Conservation (phyloP, 2,113 vertebrate species). For the Rattus rattus region DNA sequence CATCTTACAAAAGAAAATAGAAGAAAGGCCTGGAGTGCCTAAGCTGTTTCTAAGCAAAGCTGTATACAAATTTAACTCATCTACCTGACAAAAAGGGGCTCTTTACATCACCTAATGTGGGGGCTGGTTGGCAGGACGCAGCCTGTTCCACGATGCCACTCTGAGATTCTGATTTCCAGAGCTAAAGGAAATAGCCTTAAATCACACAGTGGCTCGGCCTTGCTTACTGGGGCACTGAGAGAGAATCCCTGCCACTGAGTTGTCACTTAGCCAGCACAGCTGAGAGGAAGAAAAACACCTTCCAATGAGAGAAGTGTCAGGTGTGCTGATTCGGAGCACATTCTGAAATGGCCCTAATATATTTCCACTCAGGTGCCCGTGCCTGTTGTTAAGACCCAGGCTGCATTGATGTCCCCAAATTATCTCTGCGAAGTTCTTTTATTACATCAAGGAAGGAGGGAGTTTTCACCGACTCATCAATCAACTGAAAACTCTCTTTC, state of each 20-base stretch:
- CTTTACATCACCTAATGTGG: neutral
- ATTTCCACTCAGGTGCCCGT: neutral
- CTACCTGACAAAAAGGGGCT: slow-evolving; percentile 29
- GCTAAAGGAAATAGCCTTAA: slow-evolving; percentile 58
- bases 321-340: slow-evolving; percentile 29
- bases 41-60: slow-evolving; percentile 49
- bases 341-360: neutral
- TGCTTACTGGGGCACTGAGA: neutral
- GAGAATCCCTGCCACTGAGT: neutral
- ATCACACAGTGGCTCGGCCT: neutral
- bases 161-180: slow-evolving; percentile 26
- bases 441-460: slow-evolving; percentile 63
- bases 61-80: slow-evolving; percentile 60
- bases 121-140: neutral
- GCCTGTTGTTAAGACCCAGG: neutral
- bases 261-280: slow-evolving; percentile 30
- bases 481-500: slow-evolving; percentile 74
- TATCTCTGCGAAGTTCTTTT: slow-evolving; percentile 50
- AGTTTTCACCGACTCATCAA: slow-evolving; percentile 73
- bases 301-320: neutral
- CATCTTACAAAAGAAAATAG: slow-evolving; percentile 31
- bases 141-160: slow-evolving; percentile 52
- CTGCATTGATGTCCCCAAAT: neutral
- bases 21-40: slow-evolving; percentile 48
- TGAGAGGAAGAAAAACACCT: slow-evolving; percentile 34